These are phyloP conservation scores for Dolichopus griseipennis DNA, from an alignment of 2,888 invertebrate species.

Conservation along the genomic window DNA sequence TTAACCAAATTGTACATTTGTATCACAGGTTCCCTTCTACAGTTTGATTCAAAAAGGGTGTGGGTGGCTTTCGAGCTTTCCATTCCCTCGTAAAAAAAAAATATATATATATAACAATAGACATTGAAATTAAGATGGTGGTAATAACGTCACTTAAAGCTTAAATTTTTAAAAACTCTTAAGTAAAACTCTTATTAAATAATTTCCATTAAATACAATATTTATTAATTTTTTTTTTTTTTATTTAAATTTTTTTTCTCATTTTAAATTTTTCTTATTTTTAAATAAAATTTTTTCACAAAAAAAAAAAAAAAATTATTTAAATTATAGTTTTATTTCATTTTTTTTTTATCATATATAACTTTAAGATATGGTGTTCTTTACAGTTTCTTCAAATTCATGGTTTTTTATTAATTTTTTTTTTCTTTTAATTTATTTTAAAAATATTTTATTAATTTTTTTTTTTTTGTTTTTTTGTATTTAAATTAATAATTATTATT, in stretches of 20 bases:
- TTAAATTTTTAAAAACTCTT: neutral
- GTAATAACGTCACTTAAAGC: too few relatives aligned
- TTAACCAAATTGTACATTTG: too few relatives aligned
- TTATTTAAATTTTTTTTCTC: neutral
- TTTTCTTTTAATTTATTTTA: neutral
- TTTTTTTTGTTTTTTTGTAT: neutral
- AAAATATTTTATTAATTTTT: neutral
- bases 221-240: neutral
- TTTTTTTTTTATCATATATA: neutral
- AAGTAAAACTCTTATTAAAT: neutral
- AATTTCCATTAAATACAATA: conserved; percentile 3
- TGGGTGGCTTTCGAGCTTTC: too few relatives aligned
- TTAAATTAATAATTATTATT: neutral
- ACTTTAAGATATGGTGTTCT: conserved; percentile 23
- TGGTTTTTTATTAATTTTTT: neutral
- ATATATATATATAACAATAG: too few relatives aligned
- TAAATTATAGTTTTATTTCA: neutral
- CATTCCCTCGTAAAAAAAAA: too few relatives aligned
- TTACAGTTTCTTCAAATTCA: conserved; percentile 20
- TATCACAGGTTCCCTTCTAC: too few relatives aligned
- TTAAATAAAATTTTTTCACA: neutral
- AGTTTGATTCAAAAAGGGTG: too few relatives aligned
- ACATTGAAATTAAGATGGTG: too few relatives aligned
- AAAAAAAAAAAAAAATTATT: neutral
- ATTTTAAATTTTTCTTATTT: too few relatives aligned